Evolutionary conservation across 2,113 vertebrate genomes (phyloP), one percentile per base, ranked within the genome.

Genomic region (Prunella himalayana): DNA sequence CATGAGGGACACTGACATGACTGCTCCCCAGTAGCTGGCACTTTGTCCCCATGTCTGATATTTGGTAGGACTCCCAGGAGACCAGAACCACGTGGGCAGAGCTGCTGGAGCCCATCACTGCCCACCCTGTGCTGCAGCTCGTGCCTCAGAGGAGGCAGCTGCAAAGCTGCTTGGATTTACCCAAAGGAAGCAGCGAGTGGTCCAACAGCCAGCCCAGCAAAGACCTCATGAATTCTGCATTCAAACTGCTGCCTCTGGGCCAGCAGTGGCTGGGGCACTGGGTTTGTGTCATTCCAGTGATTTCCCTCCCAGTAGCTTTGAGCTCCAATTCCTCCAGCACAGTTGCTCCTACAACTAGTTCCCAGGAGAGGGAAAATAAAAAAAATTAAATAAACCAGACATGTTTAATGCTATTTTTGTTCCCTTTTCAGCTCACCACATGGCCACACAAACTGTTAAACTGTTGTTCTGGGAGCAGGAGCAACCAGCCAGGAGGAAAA

Each of bases 1-100:
- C 57, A 13, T 1, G 11, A 72, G 19, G 60, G 39, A 35, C 39
- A 24, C 6, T 3, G n/a, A 10, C 13, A 9, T 0, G 0, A 7
- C 18, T 65, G 37, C 27, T 75, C 51, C 47, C 57, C 2, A 0
- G 9, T 0, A 50, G 37, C 28, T 47, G 77, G 14, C 31, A 13
- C 20, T 33, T 49, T 21, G 18, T 50, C 22, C 30, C 42, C 7
- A 6, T 33, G 14, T 3, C 51, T 66, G 39, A 42, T 42, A 37
- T 14, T n/a, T 27, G 50, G 41, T 15, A 27, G 80, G 64, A 28
- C 30, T 37, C 31, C 10, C 21, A 31, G 15, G 57, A 35, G 28
- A 51, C 3, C 75, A 44, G 54, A 71, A 28, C 39, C 19, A 1
- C 0, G 3, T 9, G 24, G n/a, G 19, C 69, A 49, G 37, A 76